phyloP scores from a whole-genome alignment of 2,888 invertebrate species.

The Pteria penguin region DNA sequence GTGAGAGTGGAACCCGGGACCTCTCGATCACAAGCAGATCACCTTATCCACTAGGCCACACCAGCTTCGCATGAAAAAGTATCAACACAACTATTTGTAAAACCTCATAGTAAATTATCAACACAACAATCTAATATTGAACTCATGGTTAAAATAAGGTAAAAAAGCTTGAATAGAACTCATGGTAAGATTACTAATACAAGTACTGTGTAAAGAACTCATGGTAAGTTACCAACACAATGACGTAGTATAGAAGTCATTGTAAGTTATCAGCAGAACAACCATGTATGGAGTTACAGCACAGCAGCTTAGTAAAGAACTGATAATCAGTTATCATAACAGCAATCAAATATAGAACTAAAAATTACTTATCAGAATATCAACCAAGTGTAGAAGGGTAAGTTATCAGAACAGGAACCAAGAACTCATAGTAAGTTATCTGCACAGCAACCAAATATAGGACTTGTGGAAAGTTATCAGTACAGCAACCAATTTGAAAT shows the following conservation, averaged over 20 bases:
- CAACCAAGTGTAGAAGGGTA: slow-evolving; percentile 85
- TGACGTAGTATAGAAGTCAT: slow-evolving; percentile 87
- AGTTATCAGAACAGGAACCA: slow-evolving; percentile 75
- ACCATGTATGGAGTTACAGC: slow-evolving; percentile 44
- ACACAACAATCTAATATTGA: slow-evolving; percentile 78
- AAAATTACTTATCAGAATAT: slow-evolving; percentile 75
- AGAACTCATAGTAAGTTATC: no score
- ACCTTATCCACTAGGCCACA: no score
- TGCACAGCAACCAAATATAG: no score
- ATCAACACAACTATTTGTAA: no score
- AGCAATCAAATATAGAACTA: slow-evolving; percentile 80
- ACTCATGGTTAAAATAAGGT: no score
- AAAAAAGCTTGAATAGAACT: no score
- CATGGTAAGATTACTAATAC: no score
- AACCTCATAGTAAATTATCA: no score
- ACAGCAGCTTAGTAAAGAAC: slow-evolving; percentile 84
- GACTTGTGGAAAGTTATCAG: slow-evolving; percentile 77
- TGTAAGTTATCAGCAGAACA: slow-evolving; percentile 48
- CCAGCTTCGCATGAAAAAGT: no score
- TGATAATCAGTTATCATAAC: slow-evolving; percentile 83
- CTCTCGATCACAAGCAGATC: no score
- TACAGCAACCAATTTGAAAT: slow-evolving; percentile 85
- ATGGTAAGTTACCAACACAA: slow-evolving; percentile 66
- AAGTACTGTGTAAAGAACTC: no score
- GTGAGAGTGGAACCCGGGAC: no score